Evolutionary conservation across 2,113 vertebrate genomes (phyloP).

Genomic region (Campylomormyrus tamandua): DNA sequence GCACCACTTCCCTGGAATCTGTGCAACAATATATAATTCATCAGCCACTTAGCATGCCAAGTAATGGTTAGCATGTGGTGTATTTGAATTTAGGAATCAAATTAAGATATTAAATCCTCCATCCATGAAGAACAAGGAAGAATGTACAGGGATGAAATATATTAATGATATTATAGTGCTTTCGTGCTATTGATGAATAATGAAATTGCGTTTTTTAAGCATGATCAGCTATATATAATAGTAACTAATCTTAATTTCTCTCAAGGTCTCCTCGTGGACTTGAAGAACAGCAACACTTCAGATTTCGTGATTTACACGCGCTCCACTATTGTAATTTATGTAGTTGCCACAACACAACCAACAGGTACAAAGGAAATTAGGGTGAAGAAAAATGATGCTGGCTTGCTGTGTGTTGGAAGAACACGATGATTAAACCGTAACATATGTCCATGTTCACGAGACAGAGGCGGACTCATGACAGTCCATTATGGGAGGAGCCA

Average conservation of each 20-base stretch:
- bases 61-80: neutral
- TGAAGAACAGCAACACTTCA: neutral
- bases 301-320: neutral
- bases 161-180: neutral
- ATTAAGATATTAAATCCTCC: neutral
- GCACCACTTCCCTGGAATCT: neutral
- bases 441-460: neutral
- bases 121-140: neutral
- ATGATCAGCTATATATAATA: neutral
- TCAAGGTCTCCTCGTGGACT: neutral
- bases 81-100: neutral
- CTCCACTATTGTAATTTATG: neutral
- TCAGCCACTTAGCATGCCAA: neutral
- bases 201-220: neutral
- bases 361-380: neutral
- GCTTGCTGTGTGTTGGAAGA: neutral
- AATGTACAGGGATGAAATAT: neutral
- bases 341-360: neutral
- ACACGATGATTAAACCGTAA: neutral
- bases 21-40: neutral
- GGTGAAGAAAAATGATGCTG: neutral
- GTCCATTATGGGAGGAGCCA: neutral
- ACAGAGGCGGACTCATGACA: neutral
- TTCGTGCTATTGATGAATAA: neutral
- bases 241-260: neutral